Conservation (phyloP, 2,888 invertebrate species). For the Drosophila anomelani region DNA sequence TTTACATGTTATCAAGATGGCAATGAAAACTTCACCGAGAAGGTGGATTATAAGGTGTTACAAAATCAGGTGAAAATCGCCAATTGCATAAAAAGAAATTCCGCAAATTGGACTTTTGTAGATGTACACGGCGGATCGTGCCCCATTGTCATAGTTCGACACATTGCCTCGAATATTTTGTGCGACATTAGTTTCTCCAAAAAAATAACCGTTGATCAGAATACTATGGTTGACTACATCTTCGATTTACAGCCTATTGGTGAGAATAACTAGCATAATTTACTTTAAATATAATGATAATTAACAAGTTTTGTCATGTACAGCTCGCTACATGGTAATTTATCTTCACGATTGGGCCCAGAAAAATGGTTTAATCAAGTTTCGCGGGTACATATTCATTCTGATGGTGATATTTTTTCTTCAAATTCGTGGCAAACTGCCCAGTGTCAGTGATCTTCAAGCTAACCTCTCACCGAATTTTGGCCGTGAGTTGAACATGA, state of each 20-base stretch:
- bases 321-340: slow-evolving; percentile 46
- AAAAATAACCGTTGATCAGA: slow-evolving; percentile 17
- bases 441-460: slow-evolving; percentile 24
- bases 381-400: slow-evolving; percentile 36
- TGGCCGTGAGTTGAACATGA: slow-evolving; percentile 20
- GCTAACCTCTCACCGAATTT: neutral
- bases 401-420: slow-evolving; percentile 46
- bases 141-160: slow-evolving; percentile 21
- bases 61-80: neutral
- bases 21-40: neutral
- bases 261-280: neutral
- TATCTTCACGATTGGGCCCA: slow-evolving; percentile 24
- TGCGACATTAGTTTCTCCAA: slow-evolving; percentile 35
- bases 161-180: neutral
- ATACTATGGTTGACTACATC: slow-evolving; percentile 28
- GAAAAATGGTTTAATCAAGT: neutral
- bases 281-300: neutral
- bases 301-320: neutral
- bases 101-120: neutral
- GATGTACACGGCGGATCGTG: fast-evolving
- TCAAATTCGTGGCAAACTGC: slow-evolving; percentile 23
- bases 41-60: fast-evolving
- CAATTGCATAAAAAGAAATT: neutral
- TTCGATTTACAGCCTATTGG: slow-evolving; percentile 48
- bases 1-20: neutral